phyloP scores from a whole-genome alignment of 2,113 vertebrate species.

The Eulemur rufifrons region DNA sequence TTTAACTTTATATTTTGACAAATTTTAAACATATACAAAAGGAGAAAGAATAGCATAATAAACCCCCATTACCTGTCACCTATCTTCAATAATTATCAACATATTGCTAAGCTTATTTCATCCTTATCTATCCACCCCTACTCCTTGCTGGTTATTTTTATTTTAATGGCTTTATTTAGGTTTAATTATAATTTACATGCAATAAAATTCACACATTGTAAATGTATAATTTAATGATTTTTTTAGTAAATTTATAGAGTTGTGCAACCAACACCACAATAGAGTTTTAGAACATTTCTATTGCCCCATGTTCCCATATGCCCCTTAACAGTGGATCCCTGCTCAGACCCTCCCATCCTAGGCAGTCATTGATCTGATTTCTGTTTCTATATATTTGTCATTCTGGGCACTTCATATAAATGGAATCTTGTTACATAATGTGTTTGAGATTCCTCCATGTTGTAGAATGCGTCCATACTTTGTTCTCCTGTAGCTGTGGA shows the following conservation, averaged over 20 bases:
- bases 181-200: neutral
- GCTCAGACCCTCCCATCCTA: neutral
- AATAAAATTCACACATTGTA: neutral
- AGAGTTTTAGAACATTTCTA: neutral
- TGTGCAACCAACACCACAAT: neutral
- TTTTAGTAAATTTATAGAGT: neutral
- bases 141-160: neutral
- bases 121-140: neutral
- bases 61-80: neutral
- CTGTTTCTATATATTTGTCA: neutral
- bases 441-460: neutral
- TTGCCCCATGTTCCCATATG: neutral
- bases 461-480: neutral
- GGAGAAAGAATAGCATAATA: neutral
- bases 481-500: neutral
- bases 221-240: neutral
- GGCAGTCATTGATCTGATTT: neutral
- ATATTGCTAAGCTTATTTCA: neutral
- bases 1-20: neutral
- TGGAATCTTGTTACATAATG: neutral
- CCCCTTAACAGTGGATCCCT: neutral
- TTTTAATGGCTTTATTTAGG: neutral
- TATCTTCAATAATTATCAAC: neutral
- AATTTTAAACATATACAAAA: neutral
- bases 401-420: neutral